Evolutionary conservation across 2,797 vertebrate species (phyloP), one percentile per base, ranked within the genome.

Genomic region (Neomorphus geoffroyi): DNA sequence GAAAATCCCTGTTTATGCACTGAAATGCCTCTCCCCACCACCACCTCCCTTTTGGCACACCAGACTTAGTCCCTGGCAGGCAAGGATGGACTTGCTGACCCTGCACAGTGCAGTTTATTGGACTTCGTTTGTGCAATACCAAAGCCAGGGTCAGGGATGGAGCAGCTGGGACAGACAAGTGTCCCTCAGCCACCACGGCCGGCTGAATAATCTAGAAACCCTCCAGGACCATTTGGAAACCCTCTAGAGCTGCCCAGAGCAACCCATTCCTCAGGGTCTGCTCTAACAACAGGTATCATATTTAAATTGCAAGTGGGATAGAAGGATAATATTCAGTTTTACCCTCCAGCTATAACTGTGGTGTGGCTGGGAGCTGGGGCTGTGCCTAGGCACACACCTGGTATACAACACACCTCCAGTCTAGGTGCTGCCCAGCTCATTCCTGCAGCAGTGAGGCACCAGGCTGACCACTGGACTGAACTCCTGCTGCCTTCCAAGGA

Each of bases 21-120:
- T 0, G 0, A 18, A 37, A 45, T 70, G 62, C 8, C 46, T 26
- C 39, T 30, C 90, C 61, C 37, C 37, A 46, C 41, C 1, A 4
- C 60, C 45, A 43, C 22, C 45, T 88, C 65, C 60, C 39, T 67
- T 13, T 4, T 32, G 48, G 60, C 50, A 67, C 62, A 27, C 28
- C 50, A 41, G 43, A 10, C 37, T 57, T 61, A 72, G 72, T 70
- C 33, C 78, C 26, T 73, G 66, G 33, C 27, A 72, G 50, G 58
- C 30, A 4, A 58, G 15, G 56, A 45, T 17, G 45, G 32, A 26
- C 60, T 45, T 0, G 0, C 58, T 70, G 67, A 70, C 19, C 21
- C 28, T 8, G 10, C 6, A 18, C 26, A 37, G 33, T 2, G 5
- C 33, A 15, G 2, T 33, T 62, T 70, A 3, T n/a, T 80, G 43